phyloP scores from a whole-genome alignment of 2,113 vertebrate species.

The Syrmaticus mikado region DNA sequence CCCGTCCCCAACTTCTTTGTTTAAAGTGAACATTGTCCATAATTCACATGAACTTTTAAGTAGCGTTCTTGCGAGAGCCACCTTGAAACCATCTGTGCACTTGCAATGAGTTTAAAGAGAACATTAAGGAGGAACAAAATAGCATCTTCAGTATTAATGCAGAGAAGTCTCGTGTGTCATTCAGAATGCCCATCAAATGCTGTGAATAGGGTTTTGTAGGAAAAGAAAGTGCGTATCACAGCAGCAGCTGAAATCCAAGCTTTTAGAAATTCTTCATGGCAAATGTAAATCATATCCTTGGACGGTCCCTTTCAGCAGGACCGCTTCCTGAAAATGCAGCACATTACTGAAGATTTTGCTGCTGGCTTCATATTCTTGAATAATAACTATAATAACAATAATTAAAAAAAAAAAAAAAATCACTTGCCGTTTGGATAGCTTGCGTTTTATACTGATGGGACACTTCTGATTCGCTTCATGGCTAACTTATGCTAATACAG shows the following conservation, averaged over 20 bases:
- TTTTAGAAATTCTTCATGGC: constrained; percentile 4
- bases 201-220: constrained; percentile 48
- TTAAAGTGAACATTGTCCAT: constrained; percentile 72
- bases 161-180: constrained; percentile 37
- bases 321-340: constrained; percentile 53
- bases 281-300: constrained; percentile 47
- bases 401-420: background rate
- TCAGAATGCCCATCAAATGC: constrained; percentile 75
- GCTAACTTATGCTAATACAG: constrained; percentile 63
- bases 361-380: constrained; percentile 50
- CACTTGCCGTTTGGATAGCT: constrained; percentile 20
- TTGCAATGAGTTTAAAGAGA: constrained; percentile 62
- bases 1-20: constrained; percentile 61
- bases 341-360: constrained; percentile 42
- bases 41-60: constrained; percentile 66
- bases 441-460: constrained; percentile 53
- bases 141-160: constrained; percentile 73
- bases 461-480: constrained; percentile 50
- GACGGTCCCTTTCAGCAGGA: constrained; percentile 27
- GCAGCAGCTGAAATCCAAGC: constrained; percentile 53
- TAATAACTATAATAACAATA: background rate
- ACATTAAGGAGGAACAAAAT: constrained; percentile 57
- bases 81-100: constrained; percentile 62
- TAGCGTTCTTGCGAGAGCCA: constrained; percentile 70
- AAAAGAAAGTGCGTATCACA: constrained; percentile 73